phyloP scores from a whole-genome alignment of 2,797 vertebrate species.

The Miichthys miiuy region DNA sequence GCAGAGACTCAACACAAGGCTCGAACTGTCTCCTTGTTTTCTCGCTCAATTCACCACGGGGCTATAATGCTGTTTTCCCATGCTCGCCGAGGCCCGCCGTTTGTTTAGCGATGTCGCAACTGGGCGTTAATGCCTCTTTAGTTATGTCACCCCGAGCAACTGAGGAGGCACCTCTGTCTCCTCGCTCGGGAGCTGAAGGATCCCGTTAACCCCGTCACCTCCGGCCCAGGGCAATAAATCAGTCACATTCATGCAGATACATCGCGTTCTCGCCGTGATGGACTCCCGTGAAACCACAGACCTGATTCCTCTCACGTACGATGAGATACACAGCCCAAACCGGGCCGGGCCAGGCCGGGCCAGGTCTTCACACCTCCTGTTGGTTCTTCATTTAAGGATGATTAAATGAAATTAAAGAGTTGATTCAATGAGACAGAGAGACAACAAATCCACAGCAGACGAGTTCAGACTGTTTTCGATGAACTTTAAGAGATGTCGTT shows the following conservation, averaged over 20 bases:
- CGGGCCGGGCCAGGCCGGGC: not conserved
- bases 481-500: too few species aligned
- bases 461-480: too few species aligned
- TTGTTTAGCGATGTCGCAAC: slow-evolving; percentile 79
- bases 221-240: not conserved
- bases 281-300: too few species aligned
- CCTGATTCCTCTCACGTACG: slow-evolving; percentile 70
- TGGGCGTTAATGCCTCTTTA: slow-evolving; percentile 82
- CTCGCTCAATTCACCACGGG: slow-evolving; percentile 66
- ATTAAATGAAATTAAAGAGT: too few species aligned
- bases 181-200: slow-evolving; percentile 4
- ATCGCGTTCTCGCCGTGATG: not conserved
- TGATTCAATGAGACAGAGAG: too few species aligned
- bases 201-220: slow-evolving; percentile 46
- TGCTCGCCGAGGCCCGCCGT: slow-evolving; percentile 71
- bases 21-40: slow-evolving; percentile 73
- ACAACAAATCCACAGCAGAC: too few species aligned
- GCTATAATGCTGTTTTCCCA: slow-evolving; percentile 81
- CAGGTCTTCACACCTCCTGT: slow-evolving; percentile 45
- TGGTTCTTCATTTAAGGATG: not conserved
- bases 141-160: slow-evolving; percentile 78
- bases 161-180: slow-evolving; percentile 55
- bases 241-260: not conserved
- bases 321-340: slow-evolving; percentile 44
- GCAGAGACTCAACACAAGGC: slow-evolving; percentile 69